Evolutionary conservation across 2,113 vertebrate genomes (phyloP).

Genomic region (Alexandromys fortis): DNA sequence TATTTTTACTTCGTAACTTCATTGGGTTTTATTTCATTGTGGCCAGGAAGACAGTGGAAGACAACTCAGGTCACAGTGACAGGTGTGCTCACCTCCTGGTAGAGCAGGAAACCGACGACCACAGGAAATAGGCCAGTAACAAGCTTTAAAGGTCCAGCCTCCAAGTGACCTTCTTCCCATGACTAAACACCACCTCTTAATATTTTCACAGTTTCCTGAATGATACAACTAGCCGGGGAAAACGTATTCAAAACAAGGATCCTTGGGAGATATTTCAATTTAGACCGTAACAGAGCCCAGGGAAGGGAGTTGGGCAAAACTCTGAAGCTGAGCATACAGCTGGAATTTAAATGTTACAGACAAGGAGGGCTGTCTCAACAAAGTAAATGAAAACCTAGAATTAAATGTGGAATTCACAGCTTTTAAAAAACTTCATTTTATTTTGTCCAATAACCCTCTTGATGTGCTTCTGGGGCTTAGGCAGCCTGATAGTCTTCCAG

Average conservation of each 20-base stretch:
- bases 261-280: not conserved
- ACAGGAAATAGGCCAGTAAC: not conserved
- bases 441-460: not conserved
- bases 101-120: not conserved
- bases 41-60: not conserved
- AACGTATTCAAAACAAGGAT: not conserved
- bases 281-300: not conserved
- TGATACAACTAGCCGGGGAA: not conserved
- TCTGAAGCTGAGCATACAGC: not conserved
- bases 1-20: not conserved
- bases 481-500: not conserved
- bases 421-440: conserved; percentile 7
- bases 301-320: not conserved
- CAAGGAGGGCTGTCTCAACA: not conserved
- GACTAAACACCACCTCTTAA: not conserved
- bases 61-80: not conserved
- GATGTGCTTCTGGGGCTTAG: not conserved
- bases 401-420: not conserved
- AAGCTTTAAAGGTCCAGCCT: not conserved
- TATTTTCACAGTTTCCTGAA: not conserved
- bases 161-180: not conserved
- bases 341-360: not conserved
- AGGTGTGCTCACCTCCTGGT: not conserved
- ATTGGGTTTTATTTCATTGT: not conserved
- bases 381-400: not conserved